These are phyloP conservation scores for Leucozona laternaria DNA, from an alignment of 2,888 invertebrate genomes.

Conservation along the genomic window DNA sequence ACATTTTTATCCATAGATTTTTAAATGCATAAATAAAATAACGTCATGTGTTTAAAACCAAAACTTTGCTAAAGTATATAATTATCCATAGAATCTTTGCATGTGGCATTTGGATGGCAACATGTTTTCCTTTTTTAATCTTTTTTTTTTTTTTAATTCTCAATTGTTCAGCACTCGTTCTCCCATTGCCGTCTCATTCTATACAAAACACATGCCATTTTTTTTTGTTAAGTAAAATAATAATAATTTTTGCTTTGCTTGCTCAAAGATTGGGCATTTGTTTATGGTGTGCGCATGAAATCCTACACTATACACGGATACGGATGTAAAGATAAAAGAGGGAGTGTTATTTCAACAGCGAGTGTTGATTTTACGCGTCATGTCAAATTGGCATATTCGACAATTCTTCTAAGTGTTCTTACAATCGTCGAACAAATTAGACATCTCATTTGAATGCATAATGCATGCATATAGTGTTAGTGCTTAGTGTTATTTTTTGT, in stretches of 20 bases:
- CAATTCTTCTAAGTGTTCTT: constrained; percentile 14
- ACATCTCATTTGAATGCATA: constrained; percentile 38
- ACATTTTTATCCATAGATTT: no score
- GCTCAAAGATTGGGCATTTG: constrained; percentile 17
- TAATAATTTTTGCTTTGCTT: constrained; percentile 32
- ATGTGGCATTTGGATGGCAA: constrained; percentile 73
- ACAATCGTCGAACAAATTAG: constrained; percentile 44
- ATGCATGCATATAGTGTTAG: no score
- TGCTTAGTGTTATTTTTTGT: background rate
- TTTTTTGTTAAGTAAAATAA: constrained; percentile 28
- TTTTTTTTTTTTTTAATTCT: constrained; percentile 21
- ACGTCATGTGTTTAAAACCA: constrained; percentile 51
- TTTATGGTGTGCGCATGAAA: constrained; percentile 29
- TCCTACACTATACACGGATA: background rate
- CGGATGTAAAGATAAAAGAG: constrained; percentile 1
- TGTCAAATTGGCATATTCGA: constrained; percentile 36
- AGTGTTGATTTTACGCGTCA: constrained; percentile 29
- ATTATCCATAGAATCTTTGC: constrained; percentile 73
- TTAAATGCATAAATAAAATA: constrained; percentile 59
- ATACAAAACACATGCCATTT: constrained; percentile 62
- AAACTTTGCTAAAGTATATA: constrained; percentile 69
- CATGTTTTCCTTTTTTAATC: constrained; percentile 40
- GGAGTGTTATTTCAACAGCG: background rate
- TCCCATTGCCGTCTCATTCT: constrained; percentile 59
- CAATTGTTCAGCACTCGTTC: background rate